These are phyloP conservation scores for Acrobasis suavella DNA, from an alignment of 2,888 invertebrate genomes.

Conservation along the genomic window DNA sequence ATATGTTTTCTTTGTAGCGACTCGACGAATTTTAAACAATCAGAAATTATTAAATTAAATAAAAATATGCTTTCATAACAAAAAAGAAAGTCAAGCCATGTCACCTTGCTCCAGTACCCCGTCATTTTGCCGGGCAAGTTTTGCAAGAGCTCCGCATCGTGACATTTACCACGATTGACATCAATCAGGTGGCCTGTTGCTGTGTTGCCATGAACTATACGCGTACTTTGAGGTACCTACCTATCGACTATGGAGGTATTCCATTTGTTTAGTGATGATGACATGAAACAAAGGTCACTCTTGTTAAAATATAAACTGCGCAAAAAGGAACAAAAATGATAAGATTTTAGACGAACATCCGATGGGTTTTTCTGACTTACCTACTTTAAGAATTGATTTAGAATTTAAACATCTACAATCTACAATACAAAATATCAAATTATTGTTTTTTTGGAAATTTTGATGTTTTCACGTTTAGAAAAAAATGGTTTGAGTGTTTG, in stretches of 20 bases:
- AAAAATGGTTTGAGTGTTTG: too few relatives aligned
- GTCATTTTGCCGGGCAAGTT: constrained; percentile 15
- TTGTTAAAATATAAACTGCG: neutral
- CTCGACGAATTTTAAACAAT: too few relatives aligned
- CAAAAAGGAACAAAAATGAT: neutral
- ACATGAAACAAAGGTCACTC: constrained; percentile 3
- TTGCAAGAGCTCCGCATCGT: constrained; percentile 11
- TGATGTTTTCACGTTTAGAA: too few relatives aligned
- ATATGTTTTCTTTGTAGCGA: too few relatives aligned
- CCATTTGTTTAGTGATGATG: constrained; percentile 4
- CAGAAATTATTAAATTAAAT: neutral
- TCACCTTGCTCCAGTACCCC: constrained; percentile 3
- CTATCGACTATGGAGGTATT: too few relatives aligned
- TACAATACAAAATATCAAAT: too few relatives aligned
- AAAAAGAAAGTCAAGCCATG: constrained; percentile 2
- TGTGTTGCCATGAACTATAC: constrained; percentile 20
- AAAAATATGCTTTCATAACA: neutral
- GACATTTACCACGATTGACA: constrained; percentile 22
- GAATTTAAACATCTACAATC: too few relatives aligned
- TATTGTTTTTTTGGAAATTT: too few relatives aligned
- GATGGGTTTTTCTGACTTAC: too few relatives aligned
- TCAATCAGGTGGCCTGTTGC: constrained; percentile 6
- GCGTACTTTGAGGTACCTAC: constrained; percentile 6
- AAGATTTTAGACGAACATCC: too few relatives aligned
- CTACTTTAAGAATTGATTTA: too few relatives aligned